Conservation (phyloP, 2,797 vertebrate genomes). For the Antennarius maculatus region DNA sequence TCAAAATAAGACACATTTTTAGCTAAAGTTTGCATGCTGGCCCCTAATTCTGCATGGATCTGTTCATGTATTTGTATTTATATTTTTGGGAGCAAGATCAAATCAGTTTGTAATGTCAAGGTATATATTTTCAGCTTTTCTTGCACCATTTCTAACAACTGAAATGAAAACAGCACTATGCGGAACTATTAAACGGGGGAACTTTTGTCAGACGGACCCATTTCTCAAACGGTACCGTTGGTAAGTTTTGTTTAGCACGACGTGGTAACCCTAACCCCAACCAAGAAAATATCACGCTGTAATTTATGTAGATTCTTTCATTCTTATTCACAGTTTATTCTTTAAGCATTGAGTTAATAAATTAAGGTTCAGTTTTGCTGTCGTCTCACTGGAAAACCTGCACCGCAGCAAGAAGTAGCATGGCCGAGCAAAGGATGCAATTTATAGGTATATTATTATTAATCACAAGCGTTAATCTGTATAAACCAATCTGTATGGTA, state of each 20-base stretch:
- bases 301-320: background rate
- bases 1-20: no score
- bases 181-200: slow-evolving; percentile 42
- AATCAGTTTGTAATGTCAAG: no score
- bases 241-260: slow-evolving; percentile 13
- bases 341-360: slow-evolving; percentile 1
- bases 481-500: background rate
- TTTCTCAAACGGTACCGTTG: slow-evolving; percentile 26
- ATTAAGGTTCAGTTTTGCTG: background rate
- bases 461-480: background rate
- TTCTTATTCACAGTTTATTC: background rate
- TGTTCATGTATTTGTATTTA: no score
- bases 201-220: slow-evolving; percentile 32
- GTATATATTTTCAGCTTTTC: no score
- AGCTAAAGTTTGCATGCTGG: no score
- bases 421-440: slow-evolving; percentile 57
- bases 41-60: no score
- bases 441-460: slow-evolving; percentile 55
- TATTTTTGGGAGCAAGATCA: no score
- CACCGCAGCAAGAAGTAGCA: slow-evolving; percentile 28
- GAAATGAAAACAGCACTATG: background rate
- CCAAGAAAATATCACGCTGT: background rate
- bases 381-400: slow-evolving; percentile 1
- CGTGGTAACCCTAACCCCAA: background rate
- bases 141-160: no score